phyloP scores from a whole-genome alignment of 2,797 vertebrate species.

The Anas bernieri region DNA sequence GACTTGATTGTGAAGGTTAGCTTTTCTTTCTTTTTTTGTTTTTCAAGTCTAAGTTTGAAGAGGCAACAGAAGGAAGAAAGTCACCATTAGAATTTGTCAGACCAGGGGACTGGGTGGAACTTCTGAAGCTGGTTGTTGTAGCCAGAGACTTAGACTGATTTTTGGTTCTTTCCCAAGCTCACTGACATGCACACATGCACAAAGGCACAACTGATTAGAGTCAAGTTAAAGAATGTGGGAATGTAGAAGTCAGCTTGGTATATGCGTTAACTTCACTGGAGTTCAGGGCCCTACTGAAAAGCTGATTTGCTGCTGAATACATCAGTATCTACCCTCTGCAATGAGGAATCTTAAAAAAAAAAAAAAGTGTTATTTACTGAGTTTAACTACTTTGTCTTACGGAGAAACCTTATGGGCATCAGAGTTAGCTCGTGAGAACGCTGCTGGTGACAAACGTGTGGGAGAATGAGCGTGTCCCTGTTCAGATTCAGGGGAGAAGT shows the following conservation, averaged over 20 bases:
- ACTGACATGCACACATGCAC: too few relatives aligned
- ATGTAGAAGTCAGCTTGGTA: neutral
- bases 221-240: neutral
- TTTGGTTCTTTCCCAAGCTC: neutral
- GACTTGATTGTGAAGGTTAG: neutral
- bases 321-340: rapidly evolving
- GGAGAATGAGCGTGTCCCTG: slow-evolving; percentile 65
- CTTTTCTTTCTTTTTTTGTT: neutral
- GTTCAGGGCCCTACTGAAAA: neutral
- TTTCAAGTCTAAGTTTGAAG: neutral
- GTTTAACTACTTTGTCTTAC: neutral
- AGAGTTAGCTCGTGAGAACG: neutral
- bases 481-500: slow-evolving; percentile 52
- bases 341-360: neutral
- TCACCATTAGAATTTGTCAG: neutral
- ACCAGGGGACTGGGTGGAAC: neutral
- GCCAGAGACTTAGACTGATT: neutral
- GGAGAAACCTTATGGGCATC: neutral
- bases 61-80: neutral
- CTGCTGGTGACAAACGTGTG: slow-evolving; percentile 62
- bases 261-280: neutral
- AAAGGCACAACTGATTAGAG: neutral
- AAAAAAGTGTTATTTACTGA: neutral
- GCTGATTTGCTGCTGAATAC: neutral
- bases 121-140: neutral